Evolutionary conservation across 2,113 vertebrate species (phyloP), one percentile per base, ranked within the genome.

Genomic region (Paracanthobrama guichenoti): DNA sequence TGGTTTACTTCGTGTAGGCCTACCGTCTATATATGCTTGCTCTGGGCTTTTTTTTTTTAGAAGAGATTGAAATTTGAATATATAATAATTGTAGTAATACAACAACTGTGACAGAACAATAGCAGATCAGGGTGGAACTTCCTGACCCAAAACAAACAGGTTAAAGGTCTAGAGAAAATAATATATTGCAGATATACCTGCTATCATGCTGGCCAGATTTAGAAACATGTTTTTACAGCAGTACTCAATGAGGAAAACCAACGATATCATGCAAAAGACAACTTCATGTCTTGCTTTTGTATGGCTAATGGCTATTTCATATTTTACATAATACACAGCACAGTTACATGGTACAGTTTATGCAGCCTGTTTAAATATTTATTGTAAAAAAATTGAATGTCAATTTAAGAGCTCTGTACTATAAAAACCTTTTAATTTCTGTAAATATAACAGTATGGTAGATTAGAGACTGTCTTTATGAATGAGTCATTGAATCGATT

Each of bases 101-200:
- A 90, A 87, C 85, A 85, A 73, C 31, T 11, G 7, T 84, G 88
- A 57, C 83, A 81, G 89, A 92, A 94, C 93, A 95, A 95, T 93
- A 88, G 92, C 83, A 72, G 77, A 88, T 88, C 90, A 92, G 94
- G 94, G 92, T 93, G 93, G 92, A 89, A 92, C 92, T 94, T 94
- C 94, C 94, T 94, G 89, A 88, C 85, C 79, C 71, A 64, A 91
- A 89, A 90, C 90, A 91, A 90, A 86, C 88, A 93, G 90, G 91
- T 92, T 91, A 94, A 86, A 92, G 91, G 90, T 93, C 88, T 89
- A 73, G 67, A 84, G 72, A 81, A 84, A 71, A 82, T 72, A 78
- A 84, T 64, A 88, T 83, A 92, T 82, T 46, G 87, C 77, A 57
- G 80, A 85, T 74, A 81, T 81, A 86, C 79, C 74, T 75, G 62